Conservation (phyloP, 92 coral and sea anemone genomes). For the Umimayanthus kanabou region DNA sequence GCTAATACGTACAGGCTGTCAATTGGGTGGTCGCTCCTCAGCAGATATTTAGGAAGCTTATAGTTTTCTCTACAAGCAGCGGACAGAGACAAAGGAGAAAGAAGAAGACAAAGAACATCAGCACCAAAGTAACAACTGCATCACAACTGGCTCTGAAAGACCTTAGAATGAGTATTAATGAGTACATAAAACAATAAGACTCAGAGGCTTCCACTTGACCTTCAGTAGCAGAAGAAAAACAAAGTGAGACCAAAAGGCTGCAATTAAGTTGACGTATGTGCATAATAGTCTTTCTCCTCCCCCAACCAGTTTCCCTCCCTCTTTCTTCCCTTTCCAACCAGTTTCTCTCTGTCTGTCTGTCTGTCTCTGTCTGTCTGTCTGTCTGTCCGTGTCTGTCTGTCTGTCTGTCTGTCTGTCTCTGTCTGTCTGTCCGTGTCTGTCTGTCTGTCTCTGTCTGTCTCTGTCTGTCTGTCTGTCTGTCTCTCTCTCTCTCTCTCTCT, state of each 20-base stretch:
- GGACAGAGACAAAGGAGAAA: background rate
- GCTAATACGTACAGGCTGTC: slow-evolving; percentile 45
- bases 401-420: no score
- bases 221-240: no score
- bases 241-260: no score
- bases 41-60: slow-evolving; percentile 41
- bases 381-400: no score
- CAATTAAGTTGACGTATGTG: no score
- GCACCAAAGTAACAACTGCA: background rate
- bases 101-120: slow-evolving; percentile 12
- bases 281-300: no score
- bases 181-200: background rate
- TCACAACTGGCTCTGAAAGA: background rate
- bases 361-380: no score
- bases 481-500: background rate
- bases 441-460: background rate
- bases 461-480: no score
- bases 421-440: background rate
- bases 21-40: slow-evolving; percentile 39
- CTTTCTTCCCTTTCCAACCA: no score
- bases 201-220: no score
- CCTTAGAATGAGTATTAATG: background rate
- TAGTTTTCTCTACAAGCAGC: slow-evolving; percentile 36
- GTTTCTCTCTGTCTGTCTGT: no score
- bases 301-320: no score